Evolutionary conservation across 2,113 vertebrate species (phyloP).

Genomic region (Etheostoma spectabile): DNA sequence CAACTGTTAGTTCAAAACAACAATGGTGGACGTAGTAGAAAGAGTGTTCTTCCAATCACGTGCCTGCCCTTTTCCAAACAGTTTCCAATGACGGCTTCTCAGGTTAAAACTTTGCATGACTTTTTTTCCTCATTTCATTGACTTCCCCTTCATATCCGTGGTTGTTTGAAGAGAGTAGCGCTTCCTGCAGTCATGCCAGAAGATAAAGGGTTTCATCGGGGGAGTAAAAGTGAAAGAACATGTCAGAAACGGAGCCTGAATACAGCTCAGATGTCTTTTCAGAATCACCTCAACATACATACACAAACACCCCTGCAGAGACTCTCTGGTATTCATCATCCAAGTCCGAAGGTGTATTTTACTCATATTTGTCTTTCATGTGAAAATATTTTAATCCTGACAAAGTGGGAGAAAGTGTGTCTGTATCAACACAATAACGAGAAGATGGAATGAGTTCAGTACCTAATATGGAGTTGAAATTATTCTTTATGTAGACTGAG

Average conservation of each 20-base stretch:
- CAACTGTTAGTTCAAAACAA: too few relatives aligned
- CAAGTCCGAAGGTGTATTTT: slow-evolving; percentile 57
- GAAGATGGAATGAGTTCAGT: slow-evolving; percentile 54
- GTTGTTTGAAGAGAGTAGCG: slow-evolving; percentile 27
- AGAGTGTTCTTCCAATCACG: too few relatives aligned
- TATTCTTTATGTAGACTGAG: slow-evolving; percentile 58
- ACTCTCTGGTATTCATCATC: slow-evolving; percentile 46
- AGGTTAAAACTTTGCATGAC: slow-evolving; percentile 11
- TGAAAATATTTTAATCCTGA: slow-evolving; percentile 68
- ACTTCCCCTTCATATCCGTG: slow-evolving; percentile 14
- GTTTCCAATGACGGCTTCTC: too few relatives aligned
- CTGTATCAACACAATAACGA: slow-evolving; percentile 57
- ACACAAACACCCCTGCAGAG: slow-evolving; percentile 49
- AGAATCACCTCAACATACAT: slow-evolving; percentile 32
- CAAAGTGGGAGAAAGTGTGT: slow-evolving; percentile 32
- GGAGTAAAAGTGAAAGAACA: slow-evolving; percentile 43
- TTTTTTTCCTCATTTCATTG: not conserved
- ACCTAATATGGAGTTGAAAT: slow-evolving; percentile 47
- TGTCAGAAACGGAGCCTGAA: slow-evolving; percentile 51
- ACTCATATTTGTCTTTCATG: slow-evolving; percentile 67
- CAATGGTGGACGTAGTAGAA: too few relatives aligned
- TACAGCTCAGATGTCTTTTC: slow-evolving; percentile 47
- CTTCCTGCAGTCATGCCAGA: slow-evolving; percentile 31
- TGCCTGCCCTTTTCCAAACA: too few relatives aligned
- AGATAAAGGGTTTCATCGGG: slow-evolving; percentile 49